A percentile compares a stretch with the other conserved stretches of the same genome.
Conservation (phyloP, 2,797 vertebrate genomes). For the Melanogrammus aeglefinus region DNA sequence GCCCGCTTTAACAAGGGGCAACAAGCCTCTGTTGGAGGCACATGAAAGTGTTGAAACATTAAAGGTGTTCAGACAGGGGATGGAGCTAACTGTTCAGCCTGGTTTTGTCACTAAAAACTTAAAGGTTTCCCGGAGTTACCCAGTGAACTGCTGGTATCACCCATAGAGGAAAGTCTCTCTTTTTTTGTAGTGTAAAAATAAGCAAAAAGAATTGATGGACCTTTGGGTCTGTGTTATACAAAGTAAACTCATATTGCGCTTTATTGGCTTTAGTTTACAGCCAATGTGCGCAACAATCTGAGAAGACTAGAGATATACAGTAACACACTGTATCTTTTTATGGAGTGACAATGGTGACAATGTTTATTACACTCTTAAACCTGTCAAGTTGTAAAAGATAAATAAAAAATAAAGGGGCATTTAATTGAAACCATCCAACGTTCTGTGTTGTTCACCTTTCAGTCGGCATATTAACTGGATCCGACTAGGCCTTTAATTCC, state of each 20-base stretch:
- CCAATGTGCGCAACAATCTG: background rate
- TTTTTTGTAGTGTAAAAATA: too few species aligned
- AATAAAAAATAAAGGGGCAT: background rate
- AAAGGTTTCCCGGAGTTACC: too few species aligned
- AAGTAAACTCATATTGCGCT: background rate
- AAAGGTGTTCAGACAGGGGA: background rate
- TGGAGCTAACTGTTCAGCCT: background rate
- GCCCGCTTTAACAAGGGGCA: background rate
- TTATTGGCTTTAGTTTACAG: background rate
- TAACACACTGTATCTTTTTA: background rate
- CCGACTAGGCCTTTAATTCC: background rate
- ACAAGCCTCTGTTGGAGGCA: background rate
- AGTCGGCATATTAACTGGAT: background rate
- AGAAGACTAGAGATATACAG: background rate
- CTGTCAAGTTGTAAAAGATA: background rate
- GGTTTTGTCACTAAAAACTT: too few species aligned
- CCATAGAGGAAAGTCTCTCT: too few species aligned
- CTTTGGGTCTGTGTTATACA: background rate
- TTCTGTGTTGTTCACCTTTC: background rate
- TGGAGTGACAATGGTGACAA: conserved; percentile 25
- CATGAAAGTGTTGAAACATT: background rate
- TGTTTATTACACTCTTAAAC: background rate
- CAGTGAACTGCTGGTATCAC: too few species aligned
- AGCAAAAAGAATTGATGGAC: background rate
- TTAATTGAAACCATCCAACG: background rate